Base-by-base conservation (phyloP, 2,113 vertebrate species). In the Mormoops blainvillei region DNA sequence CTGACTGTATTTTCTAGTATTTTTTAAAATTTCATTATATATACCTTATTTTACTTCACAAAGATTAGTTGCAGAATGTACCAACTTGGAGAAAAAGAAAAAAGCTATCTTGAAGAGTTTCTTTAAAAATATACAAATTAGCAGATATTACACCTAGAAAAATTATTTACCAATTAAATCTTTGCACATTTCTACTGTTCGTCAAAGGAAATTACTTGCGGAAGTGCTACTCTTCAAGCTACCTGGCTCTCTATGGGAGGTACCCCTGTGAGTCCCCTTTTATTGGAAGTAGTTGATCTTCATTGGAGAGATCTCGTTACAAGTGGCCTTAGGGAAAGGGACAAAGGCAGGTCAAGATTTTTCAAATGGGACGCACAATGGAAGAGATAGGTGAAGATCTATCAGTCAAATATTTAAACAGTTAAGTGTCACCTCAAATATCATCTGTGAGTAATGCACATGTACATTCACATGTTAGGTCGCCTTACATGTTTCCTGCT, bases 171-270 rank as follows among this genome's bases (percentile, higher is more conserved):
- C 26, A 50, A 19, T 76, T 74, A 85, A 33, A 38, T 24, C 1
- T 65, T 77, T 84, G 9, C 24, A 74, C 3, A 67, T 65, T 91
- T 81, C 41, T 81, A 24, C 6, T 54, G 10, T 31, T 96, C 95
- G 92, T 85, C 91, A 83, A 95, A 94, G 77, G 89, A 98, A 97
- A 96, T 97, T 94, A 92, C 86, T 96, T 96, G 56, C 94, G 87
- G 48, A 74, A 94, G 13, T 91, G 81, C 26, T 95, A 31, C 45
- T 93, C 20, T 94, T 97, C 24, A 82, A 96, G 70, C 50, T 86
- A 28, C 48, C 61, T 95, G 50, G 48, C 88, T 97, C 24, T 98
- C 78, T 88, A 0, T 71, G 20, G 67, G 22, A 98, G 89, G 73
- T 95, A 96, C 10, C 31, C 76, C 89, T 87, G 9, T 41, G 91